These are phyloP conservation scores for Tinamus major DNA, from an alignment of 2,797 vertebrate genomes.

Conservation along the genomic window DNA sequence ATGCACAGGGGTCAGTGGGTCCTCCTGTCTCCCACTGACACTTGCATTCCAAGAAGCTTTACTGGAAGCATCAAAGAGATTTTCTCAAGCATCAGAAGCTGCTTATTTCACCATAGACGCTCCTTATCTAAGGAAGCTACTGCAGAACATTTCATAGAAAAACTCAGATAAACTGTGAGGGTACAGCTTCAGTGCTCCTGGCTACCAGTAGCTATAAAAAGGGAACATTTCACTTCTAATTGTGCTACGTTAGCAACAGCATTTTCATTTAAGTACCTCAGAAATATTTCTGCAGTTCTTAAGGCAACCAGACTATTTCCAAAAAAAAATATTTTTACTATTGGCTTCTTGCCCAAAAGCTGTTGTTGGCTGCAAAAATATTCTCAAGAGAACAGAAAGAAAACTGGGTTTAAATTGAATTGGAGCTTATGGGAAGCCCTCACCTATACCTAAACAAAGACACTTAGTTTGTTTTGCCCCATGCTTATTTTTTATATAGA, in stretches of 20 bases:
- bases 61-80: not conserved
- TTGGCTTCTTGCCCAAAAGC: not conserved
- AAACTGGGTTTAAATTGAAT: not conserved
- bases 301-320: not conserved
- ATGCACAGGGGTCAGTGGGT: not conserved
- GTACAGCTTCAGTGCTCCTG: not conserved
- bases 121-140: not conserved
- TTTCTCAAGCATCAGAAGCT: not conserved
- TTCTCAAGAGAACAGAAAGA: not conserved
- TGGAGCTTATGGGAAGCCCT: not conserved
- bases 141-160: not conserved
- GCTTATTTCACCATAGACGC: not conserved
- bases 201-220: not conserved
- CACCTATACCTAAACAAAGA: not conserved
- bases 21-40: slow-evolving; percentile 3
- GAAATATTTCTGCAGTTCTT: not conserved
- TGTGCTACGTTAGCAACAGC: not conserved
- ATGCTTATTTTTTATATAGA: not conserved
- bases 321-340: not conserved
- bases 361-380: not conserved
- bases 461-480: not conserved
- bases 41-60: slow-evolving; percentile 9
- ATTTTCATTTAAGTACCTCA: not conserved
- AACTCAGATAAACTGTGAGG: not conserved
- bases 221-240: not conserved